Base-by-base conservation (phyloP, 1,140 invertebrate genomes). In the Trypoxylus dichotomus region DNA sequence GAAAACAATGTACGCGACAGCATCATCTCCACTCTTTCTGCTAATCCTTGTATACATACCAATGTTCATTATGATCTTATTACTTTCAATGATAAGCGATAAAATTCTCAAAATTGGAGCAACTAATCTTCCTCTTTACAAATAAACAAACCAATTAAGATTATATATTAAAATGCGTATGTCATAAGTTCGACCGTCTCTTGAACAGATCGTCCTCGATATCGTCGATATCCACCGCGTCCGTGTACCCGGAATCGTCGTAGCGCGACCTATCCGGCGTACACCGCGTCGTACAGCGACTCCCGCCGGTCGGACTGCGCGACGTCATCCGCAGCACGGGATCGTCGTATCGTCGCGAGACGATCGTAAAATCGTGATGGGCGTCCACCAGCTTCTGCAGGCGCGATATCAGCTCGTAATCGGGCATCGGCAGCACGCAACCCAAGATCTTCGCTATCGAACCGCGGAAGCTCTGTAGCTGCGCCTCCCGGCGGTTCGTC, bases 381-480 rank as follows among this genome's bases (percentile, higher is more conserved):
- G 93, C 93, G 79, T 93, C 91, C 8, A 93, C 91, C 78, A 94
- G 86, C 87, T 94, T 94, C 82, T 94, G 92, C 6, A 94, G 87
- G 15, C 92, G 90, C 2, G 92, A 91, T 68, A 94, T 91, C 79
- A 94, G 89, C 84, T 94, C 93, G 84, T 93, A 94, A 86, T 94
- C 93, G 0, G 93, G 90, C 74, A 92, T 90, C 32, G 92, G 91
- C 13, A 91, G 88, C 54, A 92, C 89, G 76, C 93, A 90, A 3
- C 92, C 92, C 19, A 93, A 81, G 24, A 92, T 87, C 82, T 92
- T 91, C n/a, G 90, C 90, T 2, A 93, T 89, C 1, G 91, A 92
- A 72, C 88, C 88, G 76, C 91, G 88, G 82, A 95, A 93, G 82
- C 91, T 94, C 79, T 91, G 90, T 19, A 95, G 83, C 81, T 94